Evolutionary conservation across 1,140 invertebrate species (phyloP).

Genomic region (Colletes latitarsis): DNA sequence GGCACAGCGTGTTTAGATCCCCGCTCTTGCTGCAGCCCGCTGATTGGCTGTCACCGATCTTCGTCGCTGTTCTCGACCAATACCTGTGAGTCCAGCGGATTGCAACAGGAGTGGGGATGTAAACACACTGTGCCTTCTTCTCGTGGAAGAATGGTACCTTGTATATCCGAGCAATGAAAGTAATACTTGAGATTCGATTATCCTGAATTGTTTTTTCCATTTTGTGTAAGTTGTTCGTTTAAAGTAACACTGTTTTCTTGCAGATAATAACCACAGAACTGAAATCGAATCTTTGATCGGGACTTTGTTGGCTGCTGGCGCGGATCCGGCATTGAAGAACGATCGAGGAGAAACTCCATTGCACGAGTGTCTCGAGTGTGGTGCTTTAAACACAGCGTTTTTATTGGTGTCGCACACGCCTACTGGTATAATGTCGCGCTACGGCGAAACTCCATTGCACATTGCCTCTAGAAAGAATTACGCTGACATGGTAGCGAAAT

Average conservation of each 20-base stretch:
- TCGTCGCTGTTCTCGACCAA: too few species aligned
- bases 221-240: background rate
- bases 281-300: conserved; percentile 74
- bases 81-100: too few species aligned
- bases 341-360: conserved; percentile 79
- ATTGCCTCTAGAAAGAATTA: conserved; percentile 78
- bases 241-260: background rate
- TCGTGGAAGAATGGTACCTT: background rate
- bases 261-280: conserved; percentile 69
- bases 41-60: too few species aligned
- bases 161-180: too few species aligned
- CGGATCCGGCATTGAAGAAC: conserved; percentile 78
- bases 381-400: conserved; percentile 70
- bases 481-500: conserved; percentile 66
- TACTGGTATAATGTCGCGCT: conserved; percentile 70
- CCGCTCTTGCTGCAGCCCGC: too few species aligned
- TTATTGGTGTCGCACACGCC: conserved; percentile 72
- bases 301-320: conserved; percentile 79
- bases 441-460: conserved; percentile 77
- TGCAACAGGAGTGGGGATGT: too few species aligned
- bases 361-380: conserved; percentile 82
- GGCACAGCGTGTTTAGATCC: too few species aligned
- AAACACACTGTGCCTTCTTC: background rate
- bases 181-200: too few species aligned
- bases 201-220: too few species aligned